A percentile compares a stretch with the other conserved stretches of the same genome.
These are phyloP conservation scores for Chrysomela aeneicollis DNA, from an alignment of 2,888 invertebrate species.

Conservation along the genomic window DNA sequence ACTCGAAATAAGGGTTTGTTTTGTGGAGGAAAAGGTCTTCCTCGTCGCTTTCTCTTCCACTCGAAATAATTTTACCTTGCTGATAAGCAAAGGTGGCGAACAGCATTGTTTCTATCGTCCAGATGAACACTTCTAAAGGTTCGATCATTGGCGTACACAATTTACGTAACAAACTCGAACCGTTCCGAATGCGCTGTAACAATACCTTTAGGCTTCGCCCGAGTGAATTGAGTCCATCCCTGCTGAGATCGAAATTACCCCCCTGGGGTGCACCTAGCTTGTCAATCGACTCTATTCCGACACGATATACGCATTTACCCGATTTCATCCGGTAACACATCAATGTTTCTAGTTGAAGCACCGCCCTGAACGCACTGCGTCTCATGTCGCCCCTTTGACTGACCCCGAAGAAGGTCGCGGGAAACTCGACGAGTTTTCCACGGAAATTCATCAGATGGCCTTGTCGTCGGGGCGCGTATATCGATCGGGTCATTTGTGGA, in stretches of 20 bases:
- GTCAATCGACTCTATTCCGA: not conserved
- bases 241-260: conserved; percentile 10
- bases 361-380: conserved; percentile 24
- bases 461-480: conserved; percentile 10
- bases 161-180: too few species aligned
- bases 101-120: too few species aligned
- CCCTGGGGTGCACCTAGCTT: conserved; percentile 3
- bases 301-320: conserved; percentile 16
- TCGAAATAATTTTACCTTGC: too few species aligned
- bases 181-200: not conserved
- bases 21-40: too few species aligned
- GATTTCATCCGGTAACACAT: conserved; percentile 17
- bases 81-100: too few species aligned
- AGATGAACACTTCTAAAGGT: too few species aligned
- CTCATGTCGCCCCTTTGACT: conserved; percentile 37
- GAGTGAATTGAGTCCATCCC: not conserved
- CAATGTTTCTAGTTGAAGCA: conserved; percentile 28
- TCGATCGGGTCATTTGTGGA: conserved; percentile 8
- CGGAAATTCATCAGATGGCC: not conserved
- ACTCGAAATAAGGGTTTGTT: too few species aligned
- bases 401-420: conserved; percentile 8
- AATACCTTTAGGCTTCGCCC: conserved; percentile 17
- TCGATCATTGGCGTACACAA: too few species aligned
- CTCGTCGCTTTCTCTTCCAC: too few species aligned
- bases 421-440: not conserved